A percentile compares a stretch with the other conserved stretches of the same genome.
Conservation (phyloP, 2,113 vertebrate genomes). For the Sylvilagus bachmani region DNA sequence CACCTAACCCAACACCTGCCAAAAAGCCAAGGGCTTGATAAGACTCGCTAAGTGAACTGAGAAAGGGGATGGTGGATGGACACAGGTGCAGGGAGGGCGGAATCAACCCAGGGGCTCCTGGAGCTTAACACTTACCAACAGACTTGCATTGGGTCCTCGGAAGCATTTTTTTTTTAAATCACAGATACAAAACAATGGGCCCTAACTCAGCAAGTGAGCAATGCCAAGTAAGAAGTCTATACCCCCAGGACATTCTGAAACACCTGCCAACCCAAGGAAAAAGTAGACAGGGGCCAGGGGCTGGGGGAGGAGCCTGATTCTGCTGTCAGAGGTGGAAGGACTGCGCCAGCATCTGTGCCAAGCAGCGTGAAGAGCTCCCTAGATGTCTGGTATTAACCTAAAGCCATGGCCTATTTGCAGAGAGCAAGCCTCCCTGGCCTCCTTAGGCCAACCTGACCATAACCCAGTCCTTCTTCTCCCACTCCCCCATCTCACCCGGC, state of each 20-base stretch:
- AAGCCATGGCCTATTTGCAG: not conserved
- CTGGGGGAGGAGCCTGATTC: not conserved
- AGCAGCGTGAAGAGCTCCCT: not conserved
- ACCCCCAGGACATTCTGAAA: not conserved
- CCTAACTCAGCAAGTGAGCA: not conserved
- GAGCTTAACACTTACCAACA: not conserved
- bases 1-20: constrained; percentile 48
- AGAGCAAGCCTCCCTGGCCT: not conserved
- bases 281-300: not conserved
- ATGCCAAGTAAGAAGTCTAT: not conserved
- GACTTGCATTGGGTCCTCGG: not conserved
- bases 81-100: not conserved
- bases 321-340: not conserved
- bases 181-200: not conserved
- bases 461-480: not conserved
- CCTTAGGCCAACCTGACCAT: not conserved
- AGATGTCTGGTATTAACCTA: not conserved
- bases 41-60: constrained; percentile 41
- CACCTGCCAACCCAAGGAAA: not conserved
- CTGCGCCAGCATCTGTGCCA: not conserved
- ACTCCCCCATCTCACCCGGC: not conserved
- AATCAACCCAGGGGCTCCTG: not conserved
- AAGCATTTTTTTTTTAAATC: constrained; percentile 10
- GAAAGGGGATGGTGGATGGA: not conserved
- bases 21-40: constrained; percentile 54